phyloP scores from a whole-genome alignment of 2,113 vertebrate species.

The Ochotona curzoniae region DNA sequence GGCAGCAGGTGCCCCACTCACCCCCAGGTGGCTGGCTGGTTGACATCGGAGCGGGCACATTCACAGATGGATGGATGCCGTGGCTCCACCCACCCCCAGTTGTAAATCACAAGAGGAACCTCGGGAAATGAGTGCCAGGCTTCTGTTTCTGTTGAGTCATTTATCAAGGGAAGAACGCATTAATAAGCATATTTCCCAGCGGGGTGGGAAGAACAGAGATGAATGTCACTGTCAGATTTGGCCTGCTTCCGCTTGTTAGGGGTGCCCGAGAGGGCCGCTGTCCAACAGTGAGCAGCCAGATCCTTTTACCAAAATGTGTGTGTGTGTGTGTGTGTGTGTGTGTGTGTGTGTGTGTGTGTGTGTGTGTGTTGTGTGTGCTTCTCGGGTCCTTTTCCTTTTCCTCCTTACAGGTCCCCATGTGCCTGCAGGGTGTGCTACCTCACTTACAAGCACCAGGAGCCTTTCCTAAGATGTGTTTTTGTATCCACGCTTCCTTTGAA shows the following conservation, averaged over 20 bases:
- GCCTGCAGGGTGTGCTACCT: background rate
- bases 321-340: background rate
- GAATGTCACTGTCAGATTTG: slow-evolving; percentile 90
- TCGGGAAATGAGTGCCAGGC: slow-evolving; percentile 90
- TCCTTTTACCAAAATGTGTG: background rate
- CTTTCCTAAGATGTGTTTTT: background rate
- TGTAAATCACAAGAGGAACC: slow-evolving; percentile 90
- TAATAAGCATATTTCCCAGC: slow-evolving; percentile 94
- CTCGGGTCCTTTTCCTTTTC: background rate
- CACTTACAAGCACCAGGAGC: background rate
- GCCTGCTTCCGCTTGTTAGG: slow-evolving; percentile 87
- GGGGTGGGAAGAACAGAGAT: slow-evolving; percentile 90
- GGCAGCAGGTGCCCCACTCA: background rate
- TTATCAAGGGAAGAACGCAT: slow-evolving; percentile 93
- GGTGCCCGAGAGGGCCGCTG: slow-evolving; percentile 81
- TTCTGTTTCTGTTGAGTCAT: slow-evolving; percentile 93
- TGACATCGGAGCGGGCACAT: slow-evolving; percentile 69
- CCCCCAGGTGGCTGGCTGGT: slow-evolving; percentile 34
- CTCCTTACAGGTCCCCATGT: background rate
- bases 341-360: background rate
- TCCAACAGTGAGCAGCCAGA: slow-evolving; percentile 81
- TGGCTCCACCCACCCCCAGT: slow-evolving; percentile 74
- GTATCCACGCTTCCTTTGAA: background rate
- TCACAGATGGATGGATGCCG: slow-evolving; percentile 82
- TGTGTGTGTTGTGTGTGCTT: background rate